Percentiles rank a stretch among this genome's conserved stretches.
phyloP scores from a whole-genome alignment of 2,797 vertebrate species.

The Pseudocheirus occidentalis region DNA sequence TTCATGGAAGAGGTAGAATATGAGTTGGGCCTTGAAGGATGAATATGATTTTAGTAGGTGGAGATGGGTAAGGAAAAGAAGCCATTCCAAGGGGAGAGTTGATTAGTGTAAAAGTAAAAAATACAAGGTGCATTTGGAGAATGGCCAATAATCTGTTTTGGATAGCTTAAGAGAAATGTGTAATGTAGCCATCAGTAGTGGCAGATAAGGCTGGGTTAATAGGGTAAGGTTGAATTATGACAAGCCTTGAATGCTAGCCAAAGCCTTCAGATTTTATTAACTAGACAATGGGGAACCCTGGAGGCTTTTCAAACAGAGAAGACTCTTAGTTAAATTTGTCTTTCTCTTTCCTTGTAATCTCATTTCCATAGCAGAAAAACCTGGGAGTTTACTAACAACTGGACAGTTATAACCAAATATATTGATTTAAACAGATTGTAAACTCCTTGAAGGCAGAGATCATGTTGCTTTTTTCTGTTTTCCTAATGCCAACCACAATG shows the following conservation, averaged over 20 bases:
- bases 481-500: not conserved
- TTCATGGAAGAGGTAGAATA: not conserved
- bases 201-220: conserved; percentile 5
- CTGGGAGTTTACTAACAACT: conserved; percentile 23
- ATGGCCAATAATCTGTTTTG: not conserved
- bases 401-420: not conserved
- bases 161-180: not conserved
- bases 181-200: not conserved
- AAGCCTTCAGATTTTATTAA: conserved; percentile 31
- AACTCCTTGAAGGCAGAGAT: not conserved
- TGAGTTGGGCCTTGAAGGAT: not conserved
- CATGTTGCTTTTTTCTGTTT: not conserved
- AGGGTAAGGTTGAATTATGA: conserved; percentile 4
- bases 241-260: not conserved
- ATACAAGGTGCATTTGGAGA: not conserved
- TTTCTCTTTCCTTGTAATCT: conserved; percentile 40
- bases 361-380: not conserved
- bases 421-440: conserved; percentile 21
- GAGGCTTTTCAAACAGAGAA: not conserved
- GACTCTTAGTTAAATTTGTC: not conserved
- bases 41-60: not conserved
- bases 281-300: not conserved
- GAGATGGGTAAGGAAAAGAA: not conserved
- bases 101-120: not conserved
- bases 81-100: not conserved